A percentile compares a stretch with the other conserved stretches of the same genome.
Evolutionary conservation across 2,797 vertebrate species (phyloP).

Genomic region (Anisognathus igniventris): DNA sequence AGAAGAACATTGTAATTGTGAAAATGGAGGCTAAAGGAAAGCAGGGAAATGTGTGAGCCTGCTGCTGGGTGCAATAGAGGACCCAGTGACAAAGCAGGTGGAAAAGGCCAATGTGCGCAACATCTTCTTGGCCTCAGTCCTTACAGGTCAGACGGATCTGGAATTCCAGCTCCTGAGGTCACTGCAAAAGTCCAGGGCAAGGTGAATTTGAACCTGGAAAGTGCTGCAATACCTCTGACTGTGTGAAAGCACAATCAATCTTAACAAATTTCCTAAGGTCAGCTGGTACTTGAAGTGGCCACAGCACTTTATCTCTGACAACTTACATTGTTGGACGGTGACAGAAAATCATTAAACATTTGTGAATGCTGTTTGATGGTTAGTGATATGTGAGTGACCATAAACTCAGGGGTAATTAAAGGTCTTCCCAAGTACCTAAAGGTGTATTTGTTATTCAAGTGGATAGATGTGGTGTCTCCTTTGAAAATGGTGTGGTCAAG

Average conservation of each 20-base stretch:
- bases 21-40: background rate
- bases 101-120: background rate
- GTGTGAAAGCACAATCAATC: background rate
- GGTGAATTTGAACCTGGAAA: background rate
- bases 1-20: background rate
- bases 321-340: background rate
- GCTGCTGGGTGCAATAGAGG: background rate
- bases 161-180: background rate
- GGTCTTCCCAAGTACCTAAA: background rate
- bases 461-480: background rate
- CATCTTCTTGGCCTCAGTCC: fast-evolving
- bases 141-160: background rate
- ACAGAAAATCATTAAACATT: background rate
- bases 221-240: background rate
- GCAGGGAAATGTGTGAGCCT: background rate
- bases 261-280: background rate
- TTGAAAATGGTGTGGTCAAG: background rate
- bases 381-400: background rate
- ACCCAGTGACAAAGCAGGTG: background rate
- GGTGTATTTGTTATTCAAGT: background rate
- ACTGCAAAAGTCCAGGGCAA: background rate
- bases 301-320: background rate
- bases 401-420: background rate
- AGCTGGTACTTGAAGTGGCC: fast-evolving
- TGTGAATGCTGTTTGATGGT: background rate